Percentiles rank a stretch among this genome's conserved stretches.
These are phyloP conservation scores for Tenthredo amoena DNA, from an alignment of 2,888 invertebrate species.

Conservation along the genomic window DNA sequence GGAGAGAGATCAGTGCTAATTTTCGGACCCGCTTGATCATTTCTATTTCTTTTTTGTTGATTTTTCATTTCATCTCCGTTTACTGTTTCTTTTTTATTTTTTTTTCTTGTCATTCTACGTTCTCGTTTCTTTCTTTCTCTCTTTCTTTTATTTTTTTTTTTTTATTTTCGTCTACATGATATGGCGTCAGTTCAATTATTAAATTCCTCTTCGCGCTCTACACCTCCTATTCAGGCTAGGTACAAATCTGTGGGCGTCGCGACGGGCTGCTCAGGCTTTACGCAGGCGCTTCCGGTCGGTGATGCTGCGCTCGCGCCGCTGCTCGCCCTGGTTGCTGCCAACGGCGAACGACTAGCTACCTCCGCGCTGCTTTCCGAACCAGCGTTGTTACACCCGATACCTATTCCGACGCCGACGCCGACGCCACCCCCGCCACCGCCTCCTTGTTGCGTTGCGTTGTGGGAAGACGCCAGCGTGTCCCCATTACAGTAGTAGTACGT, in stretches of 20 bases:
- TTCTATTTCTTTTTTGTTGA: not conserved
- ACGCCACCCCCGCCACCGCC: conserved; percentile 66
- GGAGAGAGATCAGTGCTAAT: conserved; percentile 75
- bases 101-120: not conserved
- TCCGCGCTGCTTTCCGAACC: conserved; percentile 76
- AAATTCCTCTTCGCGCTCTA: not conserved
- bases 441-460: conserved; percentile 75
- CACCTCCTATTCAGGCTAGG: conserved; percentile 68
- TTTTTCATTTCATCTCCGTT: not conserved
- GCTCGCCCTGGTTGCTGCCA: conserved; percentile 86
- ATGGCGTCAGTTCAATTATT: conserved; percentile 71
- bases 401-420: conserved; percentile 57
- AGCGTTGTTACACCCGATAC: conserved; percentile 67
- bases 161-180: conserved; percentile 61
- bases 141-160: not conserved
- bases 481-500: conserved; percentile 84
- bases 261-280: conserved; percentile 80
- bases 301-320: conserved; percentile 86
- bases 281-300: conserved; percentile 86
- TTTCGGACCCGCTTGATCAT: not conserved
- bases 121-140: not conserved
- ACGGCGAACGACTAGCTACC: conserved; percentile 84
- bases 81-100: not conserved
- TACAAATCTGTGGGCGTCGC: conserved; percentile 75
- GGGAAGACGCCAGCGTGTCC: conserved; percentile 77